phyloP scores from a whole-genome alignment of 2,797 vertebrate species.

The Lagorchestes hirsutus region DNA sequence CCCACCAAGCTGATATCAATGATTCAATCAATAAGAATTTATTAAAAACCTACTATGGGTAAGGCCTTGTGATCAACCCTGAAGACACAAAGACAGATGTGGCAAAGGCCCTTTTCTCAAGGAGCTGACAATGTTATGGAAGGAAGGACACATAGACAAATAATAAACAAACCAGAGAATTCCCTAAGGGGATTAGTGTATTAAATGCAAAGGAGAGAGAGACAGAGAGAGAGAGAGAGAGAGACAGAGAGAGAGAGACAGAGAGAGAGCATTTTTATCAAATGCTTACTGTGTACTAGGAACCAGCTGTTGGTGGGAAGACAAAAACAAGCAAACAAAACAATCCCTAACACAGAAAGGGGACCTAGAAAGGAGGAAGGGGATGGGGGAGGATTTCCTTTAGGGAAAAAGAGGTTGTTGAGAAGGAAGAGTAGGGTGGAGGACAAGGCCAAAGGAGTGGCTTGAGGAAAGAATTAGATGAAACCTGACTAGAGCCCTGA shows the following conservation, averaged over 20 bases:
- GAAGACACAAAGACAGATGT: not conserved
- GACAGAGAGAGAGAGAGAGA: no score
- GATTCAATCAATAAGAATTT: not conserved
- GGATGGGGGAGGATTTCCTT: not conserved
- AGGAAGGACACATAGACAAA: not conserved
- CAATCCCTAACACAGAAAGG: not conserved
- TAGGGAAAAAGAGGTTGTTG: not conserved
- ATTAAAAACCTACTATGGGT: not conserved
- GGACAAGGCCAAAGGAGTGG: not conserved
- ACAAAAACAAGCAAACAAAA: not conserved
- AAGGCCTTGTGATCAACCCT: not conserved
- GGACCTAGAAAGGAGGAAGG: not conserved
- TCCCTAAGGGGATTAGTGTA: not conserved
- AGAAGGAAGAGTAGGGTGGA: not conserved
- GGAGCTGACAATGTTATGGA: not conserved
- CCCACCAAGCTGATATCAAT: not conserved
- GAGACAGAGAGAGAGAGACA: no score
- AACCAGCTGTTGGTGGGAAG: not conserved
- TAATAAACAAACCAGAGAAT: not conserved
- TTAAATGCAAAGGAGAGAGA: not conserved
- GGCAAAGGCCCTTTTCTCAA: not conserved
- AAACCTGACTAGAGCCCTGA: not conserved
- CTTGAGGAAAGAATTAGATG: not conserved
- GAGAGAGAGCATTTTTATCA: not conserved
- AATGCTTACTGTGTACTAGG: not conserved